phyloP scores from a whole-genome alignment of 2,113 vertebrate genomes.

The Bungarus multicinctus region DNA sequence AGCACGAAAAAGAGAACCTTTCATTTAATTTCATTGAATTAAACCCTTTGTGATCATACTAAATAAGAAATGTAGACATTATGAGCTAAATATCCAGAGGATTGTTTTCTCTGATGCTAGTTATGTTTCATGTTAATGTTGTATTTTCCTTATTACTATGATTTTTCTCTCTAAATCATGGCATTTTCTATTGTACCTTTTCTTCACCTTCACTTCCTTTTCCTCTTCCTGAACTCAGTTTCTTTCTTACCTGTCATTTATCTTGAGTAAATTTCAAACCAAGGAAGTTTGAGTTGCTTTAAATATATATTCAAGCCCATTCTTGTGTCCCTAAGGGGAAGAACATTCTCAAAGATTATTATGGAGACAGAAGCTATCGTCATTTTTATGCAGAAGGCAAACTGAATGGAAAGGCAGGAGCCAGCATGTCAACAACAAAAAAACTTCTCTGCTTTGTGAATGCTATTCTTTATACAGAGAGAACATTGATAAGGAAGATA shows the following conservation, averaged over 20 bases:
- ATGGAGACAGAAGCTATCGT: slow-evolving; percentile 29
- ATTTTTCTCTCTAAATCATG: background rate
- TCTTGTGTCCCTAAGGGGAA: slow-evolving; percentile 1
- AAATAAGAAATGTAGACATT: fast-evolving
- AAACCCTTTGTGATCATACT: background rate
- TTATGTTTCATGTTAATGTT: fast-evolving
- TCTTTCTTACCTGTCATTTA: background rate
- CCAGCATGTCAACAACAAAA: background rate
- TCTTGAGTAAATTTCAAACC: background rate
- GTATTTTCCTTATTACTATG: background rate
- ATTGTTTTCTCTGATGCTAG: background rate
- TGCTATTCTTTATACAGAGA: background rate
- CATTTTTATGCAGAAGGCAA: slow-evolving; percentile 40
- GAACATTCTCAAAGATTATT: slow-evolving; percentile 28
- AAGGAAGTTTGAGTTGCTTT: slow-evolving; percentile 8
- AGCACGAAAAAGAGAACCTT: background rate
- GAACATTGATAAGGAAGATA: background rate
- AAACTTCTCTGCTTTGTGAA: background rate
- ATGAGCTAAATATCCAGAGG: background rate
- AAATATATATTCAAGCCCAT: slow-evolving; percentile 18
- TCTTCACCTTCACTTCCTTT: background rate
- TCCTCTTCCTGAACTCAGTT: background rate
- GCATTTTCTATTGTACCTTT: background rate
- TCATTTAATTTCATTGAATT: background rate
- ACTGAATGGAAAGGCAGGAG: slow-evolving; percentile 18